These are phyloP conservation scores for Aphelenchoides besseyi DNA, from an alignment of 1,140 invertebrate genomes.

Conservation along the genomic window DNA sequence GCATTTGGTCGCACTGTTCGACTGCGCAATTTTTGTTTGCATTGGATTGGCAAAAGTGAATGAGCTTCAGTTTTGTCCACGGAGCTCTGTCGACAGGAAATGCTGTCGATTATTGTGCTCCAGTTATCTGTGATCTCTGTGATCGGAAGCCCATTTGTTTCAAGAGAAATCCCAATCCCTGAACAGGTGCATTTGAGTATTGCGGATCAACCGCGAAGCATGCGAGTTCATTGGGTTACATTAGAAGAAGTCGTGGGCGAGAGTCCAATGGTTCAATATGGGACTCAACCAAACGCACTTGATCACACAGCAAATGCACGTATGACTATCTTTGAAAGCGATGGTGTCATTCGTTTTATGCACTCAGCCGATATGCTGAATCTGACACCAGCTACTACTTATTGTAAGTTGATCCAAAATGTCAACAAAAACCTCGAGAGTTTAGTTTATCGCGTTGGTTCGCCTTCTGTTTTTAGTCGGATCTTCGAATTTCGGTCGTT, in stretches of 20 bases:
- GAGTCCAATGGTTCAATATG: background rate
- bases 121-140: too few relatives aligned
- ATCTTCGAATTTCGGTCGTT: constrained; percentile 10
- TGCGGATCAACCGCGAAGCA: background rate
- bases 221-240: constrained; percentile 13
- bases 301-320: background rate
- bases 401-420: constrained; percentile 8
- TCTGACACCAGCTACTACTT: constrained; percentile 3
- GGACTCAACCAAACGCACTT: background rate
- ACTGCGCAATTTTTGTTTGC: background rate
- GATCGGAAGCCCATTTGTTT: too few relatives aligned
- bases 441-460: constrained; percentile 14
- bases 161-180: constrained; percentile 8
- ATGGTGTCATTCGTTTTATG: constrained; percentile 11
- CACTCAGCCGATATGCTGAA: constrained; percentile 12
- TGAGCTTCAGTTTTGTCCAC: background rate
- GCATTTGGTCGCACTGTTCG: too few relatives aligned
- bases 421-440: background rate
- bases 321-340: constrained; percentile 1
- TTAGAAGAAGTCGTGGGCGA: background rate
- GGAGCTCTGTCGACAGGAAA: too few relatives aligned
- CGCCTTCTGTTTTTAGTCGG: background rate
- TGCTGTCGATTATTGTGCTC: too few relatives aligned
- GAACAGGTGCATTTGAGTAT: constrained; percentile 11
- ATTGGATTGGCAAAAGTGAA: background rate